phyloP scores from a whole-genome alignment of 1,140 invertebrate genomes.

The Gonatopus flavifemur region DNA sequence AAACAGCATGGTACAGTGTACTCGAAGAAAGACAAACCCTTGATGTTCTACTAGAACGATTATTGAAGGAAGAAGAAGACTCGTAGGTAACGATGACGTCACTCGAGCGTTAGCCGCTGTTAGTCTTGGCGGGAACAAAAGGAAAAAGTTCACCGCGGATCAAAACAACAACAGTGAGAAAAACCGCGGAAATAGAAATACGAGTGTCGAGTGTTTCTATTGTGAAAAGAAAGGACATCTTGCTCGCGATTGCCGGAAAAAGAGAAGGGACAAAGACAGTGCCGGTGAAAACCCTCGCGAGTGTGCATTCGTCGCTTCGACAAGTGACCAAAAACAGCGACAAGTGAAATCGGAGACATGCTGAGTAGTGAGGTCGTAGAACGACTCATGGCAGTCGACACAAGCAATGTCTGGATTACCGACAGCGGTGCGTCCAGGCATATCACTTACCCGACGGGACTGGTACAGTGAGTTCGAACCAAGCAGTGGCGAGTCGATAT shows the following conservation, averaged over 20 bases:
- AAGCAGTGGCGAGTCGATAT: background rate
- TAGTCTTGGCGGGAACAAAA: background rate
- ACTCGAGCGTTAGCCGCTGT: background rate
- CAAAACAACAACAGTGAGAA: background rate
- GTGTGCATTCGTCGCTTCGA: constrained; percentile 1
- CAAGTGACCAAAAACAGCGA: constrained; percentile 6
- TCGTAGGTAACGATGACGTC: background rate
- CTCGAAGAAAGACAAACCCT: background rate
- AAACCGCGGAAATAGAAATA: background rate
- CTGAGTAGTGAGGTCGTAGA: background rate
- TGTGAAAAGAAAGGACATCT: background rate
- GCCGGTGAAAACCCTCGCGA: background rate
- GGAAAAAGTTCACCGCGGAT: too few relatives aligned
- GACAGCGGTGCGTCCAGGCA: constrained; percentile 28
- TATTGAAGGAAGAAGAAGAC: background rate
- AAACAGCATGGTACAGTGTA: background rate
- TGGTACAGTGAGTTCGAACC: constrained; percentile 1
- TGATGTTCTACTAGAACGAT: background rate
- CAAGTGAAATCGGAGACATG: background rate
- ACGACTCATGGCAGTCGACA: background rate
- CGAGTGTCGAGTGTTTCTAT: background rate
- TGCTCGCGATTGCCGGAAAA: background rate
- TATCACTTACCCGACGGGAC: constrained; percentile 23
- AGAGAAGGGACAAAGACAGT: background rate
- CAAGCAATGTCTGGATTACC: constrained; percentile 19